A percentile compares a stretch with the other conserved stretches of the same genome.
Evolutionary conservation across 2,888 invertebrate species (phyloP).

Genomic region (Marasmarcha lunaedactyla): DNA sequence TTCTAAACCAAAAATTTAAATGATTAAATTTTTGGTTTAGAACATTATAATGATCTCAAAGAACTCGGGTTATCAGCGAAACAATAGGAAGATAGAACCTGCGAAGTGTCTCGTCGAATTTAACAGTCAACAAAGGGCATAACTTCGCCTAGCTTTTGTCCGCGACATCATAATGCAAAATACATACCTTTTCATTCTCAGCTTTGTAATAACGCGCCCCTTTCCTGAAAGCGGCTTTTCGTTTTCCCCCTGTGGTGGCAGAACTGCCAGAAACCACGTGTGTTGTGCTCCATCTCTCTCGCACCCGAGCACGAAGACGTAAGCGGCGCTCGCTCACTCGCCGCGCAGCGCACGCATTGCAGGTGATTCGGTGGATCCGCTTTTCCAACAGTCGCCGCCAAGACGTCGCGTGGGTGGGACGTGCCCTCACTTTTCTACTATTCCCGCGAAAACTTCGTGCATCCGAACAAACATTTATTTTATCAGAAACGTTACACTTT

Average conservation of each 20-base stretch:
- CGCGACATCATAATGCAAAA: constrained; percentile 46
- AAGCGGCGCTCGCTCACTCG: constrained; percentile 23
- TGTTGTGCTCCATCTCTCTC: constrained; percentile 31
- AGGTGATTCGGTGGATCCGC: constrained; percentile 41
- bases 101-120: constrained; percentile 33
- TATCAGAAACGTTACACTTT: constrained; percentile 11
- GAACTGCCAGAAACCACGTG: constrained; percentile 49
- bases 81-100: constrained; percentile 19
- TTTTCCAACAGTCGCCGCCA: constrained; percentile 39
- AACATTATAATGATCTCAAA: constrained; percentile 14
- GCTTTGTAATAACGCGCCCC: constrained; percentile 56
- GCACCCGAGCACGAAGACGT: constrained; percentile 12
- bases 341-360: constrained; percentile 66
- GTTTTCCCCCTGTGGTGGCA: constrained; percentile 28
- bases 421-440: constrained; percentile 22
- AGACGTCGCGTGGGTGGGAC: constrained; percentile 39
- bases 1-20: no score
- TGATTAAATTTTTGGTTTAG: no score
- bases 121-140: constrained; percentile 39
- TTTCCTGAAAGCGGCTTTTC: constrained; percentile 44
- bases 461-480: constrained; percentile 10
- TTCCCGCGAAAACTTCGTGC: constrained; percentile 64
- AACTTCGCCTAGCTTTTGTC: constrained; percentile 40
- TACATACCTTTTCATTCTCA: constrained; percentile 49
- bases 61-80: constrained; percentile 28